phyloP scores from a whole-genome alignment of 2,797 vertebrate species.

The Argyrosomus regius region DNA sequence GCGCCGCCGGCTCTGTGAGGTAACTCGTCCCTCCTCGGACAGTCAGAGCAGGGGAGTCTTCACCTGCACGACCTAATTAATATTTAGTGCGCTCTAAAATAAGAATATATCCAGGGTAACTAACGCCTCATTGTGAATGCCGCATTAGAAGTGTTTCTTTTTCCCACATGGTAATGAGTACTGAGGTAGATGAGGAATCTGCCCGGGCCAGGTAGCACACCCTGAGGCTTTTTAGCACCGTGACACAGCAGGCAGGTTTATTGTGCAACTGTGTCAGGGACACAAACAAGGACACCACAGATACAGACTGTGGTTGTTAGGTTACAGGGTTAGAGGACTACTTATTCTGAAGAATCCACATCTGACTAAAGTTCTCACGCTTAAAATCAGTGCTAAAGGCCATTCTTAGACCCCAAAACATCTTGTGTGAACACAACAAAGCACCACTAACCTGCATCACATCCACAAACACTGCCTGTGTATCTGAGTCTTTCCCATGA shows the following conservation, averaged over 20 bases:
- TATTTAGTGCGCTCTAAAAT: slow-evolving; percentile 44
- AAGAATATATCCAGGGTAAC: neutral
- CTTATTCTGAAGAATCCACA: neutral
- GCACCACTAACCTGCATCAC: neutral
- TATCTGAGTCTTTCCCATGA: slow-evolving; percentile 45
- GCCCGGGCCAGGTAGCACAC: slow-evolving; percentile 77
- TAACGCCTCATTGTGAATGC: slow-evolving; percentile 8
- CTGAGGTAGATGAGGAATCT: slow-evolving; percentile 70
- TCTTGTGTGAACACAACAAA: neutral
- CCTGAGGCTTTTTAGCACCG: slow-evolving; percentile 31
- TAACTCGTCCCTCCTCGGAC: slow-evolving; percentile 43
- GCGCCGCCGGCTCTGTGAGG: slow-evolving; percentile 35
- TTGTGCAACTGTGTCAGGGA: slow-evolving; percentile 56
- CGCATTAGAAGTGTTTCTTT: slow-evolving; percentile 10
- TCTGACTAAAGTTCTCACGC: neutral
- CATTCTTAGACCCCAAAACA: neutral
- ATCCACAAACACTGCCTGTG: slow-evolving; percentile 20
- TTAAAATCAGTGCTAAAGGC: neutral
- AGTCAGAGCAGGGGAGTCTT: neutral
- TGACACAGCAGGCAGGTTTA: slow-evolving; percentile 56
- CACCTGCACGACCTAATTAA: slow-evolving; percentile 46
- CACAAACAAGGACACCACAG: neutral
- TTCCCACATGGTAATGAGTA: slow-evolving; percentile 1
- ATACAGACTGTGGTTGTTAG: neutral
- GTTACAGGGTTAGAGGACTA: neutral